Evolutionary conservation across 2,888 invertebrate species (phyloP).

Genomic region (Ochropacha duplaris): DNA sequence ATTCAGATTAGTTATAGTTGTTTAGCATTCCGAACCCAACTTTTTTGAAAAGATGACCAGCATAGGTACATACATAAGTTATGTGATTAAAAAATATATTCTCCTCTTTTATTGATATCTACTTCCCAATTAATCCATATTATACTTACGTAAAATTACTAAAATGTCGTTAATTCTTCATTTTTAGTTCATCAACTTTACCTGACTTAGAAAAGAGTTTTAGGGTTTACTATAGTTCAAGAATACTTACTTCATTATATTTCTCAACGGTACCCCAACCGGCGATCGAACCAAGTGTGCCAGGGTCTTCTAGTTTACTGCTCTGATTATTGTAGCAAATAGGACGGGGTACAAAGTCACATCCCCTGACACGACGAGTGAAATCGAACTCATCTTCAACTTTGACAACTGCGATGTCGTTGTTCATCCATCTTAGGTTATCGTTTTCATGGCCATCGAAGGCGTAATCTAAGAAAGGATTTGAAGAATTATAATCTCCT

Average conservation of each 20-base stretch:
- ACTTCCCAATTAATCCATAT: no score
- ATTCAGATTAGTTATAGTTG: no score
- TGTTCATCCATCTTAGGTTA: constrained; percentile 64
- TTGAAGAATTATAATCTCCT: not conserved
- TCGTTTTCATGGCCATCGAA: constrained; percentile 64
- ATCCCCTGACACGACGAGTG: constrained; percentile 46
- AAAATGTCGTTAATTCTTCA: no score
- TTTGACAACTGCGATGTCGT: constrained; percentile 60
- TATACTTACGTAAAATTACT: no score
- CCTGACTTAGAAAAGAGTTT: not conserved
- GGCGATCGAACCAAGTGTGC: constrained; percentile 35
- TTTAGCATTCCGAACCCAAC: no score
- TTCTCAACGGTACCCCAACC: constrained; percentile 54
- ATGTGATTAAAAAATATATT: no score
- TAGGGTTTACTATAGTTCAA: not conserved
- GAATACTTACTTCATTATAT: constrained; percentile 47
- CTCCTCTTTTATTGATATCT: no score
- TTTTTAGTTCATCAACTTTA: no score
- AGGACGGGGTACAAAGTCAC: constrained; percentile 50
- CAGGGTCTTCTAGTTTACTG: constrained; percentile 39
- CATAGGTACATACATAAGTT: no score
- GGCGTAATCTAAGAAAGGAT: constrained; percentile 46
- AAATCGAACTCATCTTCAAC: constrained; percentile 61
- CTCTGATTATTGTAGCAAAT: constrained; percentile 54
- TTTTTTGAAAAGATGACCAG: no score